A percentile compares a stretch with the other conserved stretches of the same genome.
phyloP scores from a whole-genome alignment of 2,113 vertebrate genomes.

The Nerophis ophidion region DNA sequence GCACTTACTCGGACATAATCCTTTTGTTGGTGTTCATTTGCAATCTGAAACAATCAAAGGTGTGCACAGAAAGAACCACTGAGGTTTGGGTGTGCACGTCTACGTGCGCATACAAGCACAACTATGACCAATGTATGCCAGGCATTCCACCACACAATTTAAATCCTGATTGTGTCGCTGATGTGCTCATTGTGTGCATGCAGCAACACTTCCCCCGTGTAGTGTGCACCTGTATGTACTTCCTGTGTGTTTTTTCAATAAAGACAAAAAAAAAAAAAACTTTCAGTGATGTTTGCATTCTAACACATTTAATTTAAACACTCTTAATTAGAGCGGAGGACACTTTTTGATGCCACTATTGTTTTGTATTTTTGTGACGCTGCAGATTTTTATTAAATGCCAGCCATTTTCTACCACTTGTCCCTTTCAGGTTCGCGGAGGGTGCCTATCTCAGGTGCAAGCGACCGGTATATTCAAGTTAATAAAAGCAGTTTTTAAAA shows the following conservation, averaged over 20 bases:
- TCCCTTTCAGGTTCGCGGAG: too few relatives aligned
- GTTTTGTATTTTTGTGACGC: too few relatives aligned
- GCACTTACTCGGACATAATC: conserved; percentile 56
- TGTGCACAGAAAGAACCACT: too few relatives aligned
- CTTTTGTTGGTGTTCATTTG: conserved; percentile 26
- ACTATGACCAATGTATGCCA: conserved; percentile 20
- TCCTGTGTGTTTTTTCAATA: conserved; percentile 89
- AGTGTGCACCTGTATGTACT: conserved; percentile 84
- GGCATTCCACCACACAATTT: conserved; percentile 30
- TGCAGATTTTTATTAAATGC: too few relatives aligned
- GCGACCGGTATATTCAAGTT: too few relatives aligned
- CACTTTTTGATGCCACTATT: too few relatives aligned
- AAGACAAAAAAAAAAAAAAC: conserved; percentile 69
- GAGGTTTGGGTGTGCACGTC: background rate
- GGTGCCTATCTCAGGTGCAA: too few relatives aligned
- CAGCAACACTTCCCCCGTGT: conserved; percentile 76
- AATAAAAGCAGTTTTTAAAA: too few relatives aligned
- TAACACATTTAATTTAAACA: too few relatives aligned
- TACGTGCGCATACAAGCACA: conserved; percentile 19
- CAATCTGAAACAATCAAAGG: conserved; percentile 44
- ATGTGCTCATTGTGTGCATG: conserved; percentile 45
- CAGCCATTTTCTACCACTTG: too few relatives aligned
- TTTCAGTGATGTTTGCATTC: too few relatives aligned
- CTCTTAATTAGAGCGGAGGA: too few relatives aligned
- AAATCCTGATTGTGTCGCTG: conserved; percentile 27